Base-by-base conservation (phyloP, 2,113 vertebrate genomes). In the Recurvirostra avosetta region DNA sequence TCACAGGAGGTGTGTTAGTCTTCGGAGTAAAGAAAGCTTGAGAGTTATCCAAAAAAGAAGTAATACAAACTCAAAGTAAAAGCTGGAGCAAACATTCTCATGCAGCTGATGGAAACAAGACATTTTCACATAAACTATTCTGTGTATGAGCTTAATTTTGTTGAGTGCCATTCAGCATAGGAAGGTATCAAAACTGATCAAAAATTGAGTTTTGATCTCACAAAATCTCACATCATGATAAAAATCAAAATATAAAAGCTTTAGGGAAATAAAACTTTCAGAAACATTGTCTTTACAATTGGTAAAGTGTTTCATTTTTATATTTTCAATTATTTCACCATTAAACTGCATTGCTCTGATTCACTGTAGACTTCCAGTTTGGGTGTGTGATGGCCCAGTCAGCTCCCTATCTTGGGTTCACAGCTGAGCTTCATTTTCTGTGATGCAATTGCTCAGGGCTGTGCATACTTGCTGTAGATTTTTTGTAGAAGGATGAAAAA, bases 241-340 rank as follows among this genome's bases (percentile, higher is more conserved):
- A 68, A 86, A 67, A 67, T 26, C 0, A 78, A 86, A 75, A n/a
- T 38, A 45, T 26, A 61, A 66, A 95, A 73, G 1, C 7, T 79
- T 27, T 68, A 3, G 27, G 29, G 25, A 75, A 84, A 55, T n/a
- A 92, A 94, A 80, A 65, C 11, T 75, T 86, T 34, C 40, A 45
- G 58, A 86, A 68, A 68, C 4, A 10, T 40, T 86, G 5, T 41
- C 9, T 88, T 93, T 81, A 15, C 11, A 68, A 36, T 23, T 68
- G 2, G 7, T 61, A 19, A 49, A 59, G 3, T 45, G 8, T 58
- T 94, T 91, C 5, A 53, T 49, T 81, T 86, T 91, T 75, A 32
- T 89, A 86, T 80, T 94, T 93, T 94, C 29, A 65, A 53, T 83
- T 77, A 86, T 71, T 92, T 88, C n/a, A 80, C 21, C 20, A 71